These are phyloP conservation scores for Crax fasciolata DNA, from an alignment of 2,797 vertebrate species.

Conservation along the genomic window DNA sequence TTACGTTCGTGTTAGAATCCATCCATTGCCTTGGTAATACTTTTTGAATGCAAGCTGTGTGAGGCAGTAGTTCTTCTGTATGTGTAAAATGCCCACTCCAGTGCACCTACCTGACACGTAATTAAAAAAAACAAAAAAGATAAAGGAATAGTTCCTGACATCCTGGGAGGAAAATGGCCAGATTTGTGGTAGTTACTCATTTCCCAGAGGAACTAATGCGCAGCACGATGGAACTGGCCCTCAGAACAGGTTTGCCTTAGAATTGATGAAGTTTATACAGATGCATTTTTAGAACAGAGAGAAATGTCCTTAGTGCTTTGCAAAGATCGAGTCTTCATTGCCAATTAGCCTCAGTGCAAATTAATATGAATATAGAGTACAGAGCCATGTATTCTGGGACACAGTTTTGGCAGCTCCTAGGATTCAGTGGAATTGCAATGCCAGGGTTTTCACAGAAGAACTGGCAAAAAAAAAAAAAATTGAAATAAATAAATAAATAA, in stretches of 20 bases:
- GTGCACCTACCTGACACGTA: not conserved
- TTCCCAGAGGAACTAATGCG: not conserved
- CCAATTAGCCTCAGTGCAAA: constrained; percentile 21
- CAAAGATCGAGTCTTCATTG: not conserved
- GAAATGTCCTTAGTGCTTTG: not conserved
- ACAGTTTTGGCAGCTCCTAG: not conserved
- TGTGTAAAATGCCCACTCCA: not conserved
- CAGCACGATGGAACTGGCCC: not conserved
- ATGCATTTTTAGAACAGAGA: not conserved
- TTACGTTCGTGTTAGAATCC: not conserved
- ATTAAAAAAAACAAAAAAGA: not conserved
- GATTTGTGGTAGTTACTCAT: not conserved
- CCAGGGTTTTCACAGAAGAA: not conserved
- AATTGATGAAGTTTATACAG: not conserved
- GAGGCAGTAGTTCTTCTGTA: not conserved
- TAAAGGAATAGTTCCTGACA: not conserved
- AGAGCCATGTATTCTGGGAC: not conserved
- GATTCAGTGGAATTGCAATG: not conserved
- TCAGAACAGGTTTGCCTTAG: not conserved
- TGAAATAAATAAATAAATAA: no score
- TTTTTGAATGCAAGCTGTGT: not conserved
- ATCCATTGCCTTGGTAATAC: not conserved
- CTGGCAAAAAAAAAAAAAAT: not conserved
- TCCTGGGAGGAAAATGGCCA: not conserved
- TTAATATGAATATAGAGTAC: not conserved